Evolutionary conservation across 1,140 invertebrate species (phyloP), one percentile per base, ranked within the genome.

Genomic region (Ceratosolen solmsi): DNA sequence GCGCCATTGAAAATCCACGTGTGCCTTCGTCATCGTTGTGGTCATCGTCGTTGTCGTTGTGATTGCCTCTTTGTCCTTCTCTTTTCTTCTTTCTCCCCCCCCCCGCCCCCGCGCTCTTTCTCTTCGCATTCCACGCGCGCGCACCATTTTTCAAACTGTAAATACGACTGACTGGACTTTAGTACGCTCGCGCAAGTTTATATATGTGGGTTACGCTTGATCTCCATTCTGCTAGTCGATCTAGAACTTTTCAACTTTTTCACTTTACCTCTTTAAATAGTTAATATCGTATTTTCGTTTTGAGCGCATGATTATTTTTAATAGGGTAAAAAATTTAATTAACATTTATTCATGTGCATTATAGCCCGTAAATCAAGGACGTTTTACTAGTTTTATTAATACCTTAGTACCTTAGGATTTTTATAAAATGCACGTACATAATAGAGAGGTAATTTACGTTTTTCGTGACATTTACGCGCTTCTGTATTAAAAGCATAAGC

Each of bases 121-220:
- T 51, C 72, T 60, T 76, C 56, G 58, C 74, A 76, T 76, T 76
- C 74, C 74, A 56, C 60, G 33, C 33, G 56, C 60, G 25, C 41
- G 36, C 63, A 54, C 75, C 75, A 78, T 78, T 78, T 65, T 78
- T 78, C 75, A 78, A 68, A 78, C 75, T 78, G 75, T 78, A 78
- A 78, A 78, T 78, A 68, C 41, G 75, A 77, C 60, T 77, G 36
- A 77, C 60, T 77, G 36, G 22, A 76, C 30, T 60, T 33, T 58
- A 20, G 46, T 30, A 54, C n/a, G 46, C 25, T 17, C 17, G 46
- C 49, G 25, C 25, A 15, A 54, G n/a, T 73, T 54, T 58, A 54
- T 75, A n/a, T n/a, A 75, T 58, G 72, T 75, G 20, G 72, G 72
- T 75, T 75, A 75, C 30, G 33, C 56, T 41, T 9, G 38, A 36